A percentile compares a stretch with the other conserved stretches of the same genome.
Evolutionary conservation across 2,113 vertebrate genomes (phyloP).

Genomic region (Globicephala melas): DNA sequence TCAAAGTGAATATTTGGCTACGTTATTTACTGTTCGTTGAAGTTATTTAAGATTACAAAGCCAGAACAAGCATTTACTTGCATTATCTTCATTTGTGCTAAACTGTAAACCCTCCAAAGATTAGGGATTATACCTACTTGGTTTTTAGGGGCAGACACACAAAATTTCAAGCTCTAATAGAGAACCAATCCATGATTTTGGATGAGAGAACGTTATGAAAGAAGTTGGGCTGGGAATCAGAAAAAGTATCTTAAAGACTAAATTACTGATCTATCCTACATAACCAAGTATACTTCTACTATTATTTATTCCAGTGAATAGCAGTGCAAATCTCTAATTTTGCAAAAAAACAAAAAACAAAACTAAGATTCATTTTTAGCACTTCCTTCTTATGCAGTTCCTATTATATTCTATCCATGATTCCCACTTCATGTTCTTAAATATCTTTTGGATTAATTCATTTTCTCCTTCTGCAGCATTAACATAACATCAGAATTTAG

Average conservation of each 20-base stretch:
- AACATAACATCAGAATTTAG: neutral
- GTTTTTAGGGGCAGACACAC: neutral
- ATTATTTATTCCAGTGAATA: neutral
- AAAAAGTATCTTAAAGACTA: neutral
- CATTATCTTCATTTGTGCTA: neutral
- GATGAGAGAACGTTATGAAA: neutral
- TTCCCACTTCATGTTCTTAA: neutral
- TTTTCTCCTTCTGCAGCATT: neutral
- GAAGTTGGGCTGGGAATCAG: neutral
- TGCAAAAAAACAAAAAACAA: neutral
- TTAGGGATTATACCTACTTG: neutral
- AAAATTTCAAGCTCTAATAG: neutral
- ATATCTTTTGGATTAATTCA: neutral
- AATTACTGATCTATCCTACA: neutral
- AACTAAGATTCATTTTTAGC: neutral
- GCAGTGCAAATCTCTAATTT: neutral
- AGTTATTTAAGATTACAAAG: neutral
- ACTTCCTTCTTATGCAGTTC: no score
- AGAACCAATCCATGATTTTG: neutral
- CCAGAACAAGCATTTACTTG: neutral
- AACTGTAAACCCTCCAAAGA: neutral
- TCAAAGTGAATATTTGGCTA: neutral
- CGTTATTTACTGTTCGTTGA: neutral
- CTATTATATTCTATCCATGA: neutral
- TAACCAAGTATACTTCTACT: neutral